Evolutionary conservation across 2,113 vertebrate genomes (phyloP).

Genomic region (Myotis davidii): DNA sequence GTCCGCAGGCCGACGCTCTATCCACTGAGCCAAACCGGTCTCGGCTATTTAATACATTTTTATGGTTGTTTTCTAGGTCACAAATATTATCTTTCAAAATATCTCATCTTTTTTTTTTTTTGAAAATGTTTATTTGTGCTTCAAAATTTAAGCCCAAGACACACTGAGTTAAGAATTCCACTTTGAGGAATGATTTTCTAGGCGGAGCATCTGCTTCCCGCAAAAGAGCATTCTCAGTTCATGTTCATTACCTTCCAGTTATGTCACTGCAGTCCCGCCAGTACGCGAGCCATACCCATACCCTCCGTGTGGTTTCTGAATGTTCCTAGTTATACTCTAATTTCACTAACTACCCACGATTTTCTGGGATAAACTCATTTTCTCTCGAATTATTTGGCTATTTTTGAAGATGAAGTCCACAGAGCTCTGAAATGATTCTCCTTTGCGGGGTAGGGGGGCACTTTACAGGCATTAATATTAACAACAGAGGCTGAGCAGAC

Average conservation of each 20-base stretch:
- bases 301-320: background rate
- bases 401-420: background rate
- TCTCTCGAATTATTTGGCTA: background rate
- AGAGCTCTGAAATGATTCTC: background rate
- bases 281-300: fast-evolving
- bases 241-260: fast-evolving
- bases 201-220: background rate
- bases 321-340: background rate
- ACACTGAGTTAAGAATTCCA: background rate
- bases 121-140: constrained; percentile 14
- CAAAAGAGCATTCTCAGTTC: background rate
- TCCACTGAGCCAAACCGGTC: too few species aligned
- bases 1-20: too few species aligned
- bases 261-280: fast-evolving
- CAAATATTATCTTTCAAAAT: background rate
- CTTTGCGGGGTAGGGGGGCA: too few species aligned
- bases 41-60: background rate
- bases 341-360: background rate
- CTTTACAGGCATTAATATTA: background rate
- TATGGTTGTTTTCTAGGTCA: background rate
- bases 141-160: background rate
- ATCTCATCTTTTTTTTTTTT: background rate
- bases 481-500: too few species aligned
- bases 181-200: background rate
- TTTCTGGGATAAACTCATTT: background rate